phyloP scores from a whole-genome alignment of 2,113 vertebrate species.

The Carassius carassius region DNA sequence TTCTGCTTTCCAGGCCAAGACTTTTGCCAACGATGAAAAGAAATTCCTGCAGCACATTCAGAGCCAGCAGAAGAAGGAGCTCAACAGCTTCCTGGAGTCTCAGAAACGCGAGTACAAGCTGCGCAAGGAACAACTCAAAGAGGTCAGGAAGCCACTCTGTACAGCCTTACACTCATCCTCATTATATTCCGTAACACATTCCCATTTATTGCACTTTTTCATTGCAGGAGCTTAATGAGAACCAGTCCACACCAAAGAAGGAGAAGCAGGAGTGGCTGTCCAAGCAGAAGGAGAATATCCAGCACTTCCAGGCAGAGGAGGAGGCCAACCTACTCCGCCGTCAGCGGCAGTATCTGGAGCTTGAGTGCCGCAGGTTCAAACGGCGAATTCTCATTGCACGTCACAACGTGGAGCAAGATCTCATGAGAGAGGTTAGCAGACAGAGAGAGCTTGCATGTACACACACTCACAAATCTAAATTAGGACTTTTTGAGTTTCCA shows the following conservation, averaged over 20 bases:
- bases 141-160: slow-evolving; percentile 72
- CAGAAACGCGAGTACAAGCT: slow-evolving; percentile 98
- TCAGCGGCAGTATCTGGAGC: slow-evolving; percentile 94
- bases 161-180: background rate
- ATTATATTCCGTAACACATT: background rate
- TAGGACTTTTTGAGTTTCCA: background rate
- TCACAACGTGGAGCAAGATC: slow-evolving; percentile 93
- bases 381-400: slow-evolving; percentile 92
- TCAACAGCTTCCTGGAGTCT: slow-evolving; percentile 93
- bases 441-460: background rate
- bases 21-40: slow-evolving; percentile 95
- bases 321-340: slow-evolving; percentile 93
- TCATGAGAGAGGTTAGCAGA: slow-evolving; percentile 87
- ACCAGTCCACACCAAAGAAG: slow-evolving; percentile 98
- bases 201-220: background rate
- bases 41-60: slow-evolving; percentile 99
- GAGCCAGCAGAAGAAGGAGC: slow-evolving; percentile 96
- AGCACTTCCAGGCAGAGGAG: slow-evolving; percentile 97
- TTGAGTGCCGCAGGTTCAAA: slow-evolving; percentile 96
- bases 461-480: background rate
- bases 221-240: slow-evolving; percentile 92
- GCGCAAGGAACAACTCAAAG: slow-evolving; percentile 97
- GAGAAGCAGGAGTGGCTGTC: slow-evolving; percentile 99
- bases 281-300: slow-evolving; percentile 98
- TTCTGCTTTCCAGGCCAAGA: slow-evolving; percentile 83